Evolutionary conservation across 1,140 invertebrate genomes (phyloP).

Genomic region (Drosophila triauraria): DNA sequence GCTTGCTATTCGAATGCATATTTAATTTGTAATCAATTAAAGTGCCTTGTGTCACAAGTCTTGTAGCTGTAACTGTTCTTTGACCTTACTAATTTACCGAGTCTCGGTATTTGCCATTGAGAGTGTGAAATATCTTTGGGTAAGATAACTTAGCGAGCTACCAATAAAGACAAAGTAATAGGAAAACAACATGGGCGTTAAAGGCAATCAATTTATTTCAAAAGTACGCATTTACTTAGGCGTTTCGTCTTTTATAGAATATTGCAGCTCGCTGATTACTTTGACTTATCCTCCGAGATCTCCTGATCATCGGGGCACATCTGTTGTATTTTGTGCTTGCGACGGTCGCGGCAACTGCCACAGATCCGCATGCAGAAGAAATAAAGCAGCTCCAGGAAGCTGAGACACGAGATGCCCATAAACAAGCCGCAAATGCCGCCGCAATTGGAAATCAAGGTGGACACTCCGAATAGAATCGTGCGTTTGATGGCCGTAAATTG

Average conservation of each 20-base stretch:
- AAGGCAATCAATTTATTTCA: constrained; percentile 1
- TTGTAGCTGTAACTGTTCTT: constrained; percentile 7
- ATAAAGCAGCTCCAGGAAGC: constrained; percentile 87
- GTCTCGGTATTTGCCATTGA: constrained; percentile 9
- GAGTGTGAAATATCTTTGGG: constrained; percentile 28
- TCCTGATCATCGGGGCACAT: constrained; percentile 38
- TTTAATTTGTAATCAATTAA: constrained; percentile 60
- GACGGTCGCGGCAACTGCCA: constrained; percentile 66
- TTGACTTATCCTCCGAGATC: constrained; percentile 14
- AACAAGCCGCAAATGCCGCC: constrained; percentile 89
- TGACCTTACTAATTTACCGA: constrained; percentile 2
- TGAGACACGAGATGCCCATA: constrained; percentile 87
- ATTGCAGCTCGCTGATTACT: constrained; percentile 9
- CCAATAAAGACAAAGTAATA: neutral
- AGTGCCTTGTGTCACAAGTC: constrained; percentile 7
- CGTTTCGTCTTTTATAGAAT: neutral
- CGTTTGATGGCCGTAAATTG: constrained; percentile 88
- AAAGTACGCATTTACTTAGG: neutral
- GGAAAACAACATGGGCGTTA: neutral
- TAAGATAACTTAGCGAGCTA: constrained; percentile 1
- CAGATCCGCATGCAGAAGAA: constrained; percentile 83
- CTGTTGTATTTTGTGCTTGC: constrained; percentile 63
- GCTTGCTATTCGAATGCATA: constrained; percentile 43
- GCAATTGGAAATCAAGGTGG: constrained; percentile 89
- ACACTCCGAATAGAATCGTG: constrained; percentile 88